Conservation (phyloP, 2,113 vertebrate genomes). For the Alaudala cheleensis region DNA sequence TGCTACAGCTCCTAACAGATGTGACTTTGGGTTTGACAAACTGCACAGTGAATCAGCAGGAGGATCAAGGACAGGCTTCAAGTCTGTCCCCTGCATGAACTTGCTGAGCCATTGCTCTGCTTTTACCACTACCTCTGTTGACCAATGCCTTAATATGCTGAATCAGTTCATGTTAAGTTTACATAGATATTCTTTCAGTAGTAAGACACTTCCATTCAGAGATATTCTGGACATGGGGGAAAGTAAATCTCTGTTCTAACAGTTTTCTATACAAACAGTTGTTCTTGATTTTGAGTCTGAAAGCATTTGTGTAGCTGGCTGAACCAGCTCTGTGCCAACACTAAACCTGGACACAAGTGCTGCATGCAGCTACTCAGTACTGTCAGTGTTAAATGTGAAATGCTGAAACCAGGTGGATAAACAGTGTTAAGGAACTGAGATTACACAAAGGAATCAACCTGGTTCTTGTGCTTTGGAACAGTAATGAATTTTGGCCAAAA, state of each 20-base stretch:
- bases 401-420: not conserved
- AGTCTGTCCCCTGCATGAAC: not conserved
- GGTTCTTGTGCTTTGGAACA: not conserved
- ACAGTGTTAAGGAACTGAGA: not conserved
- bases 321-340: not conserved
- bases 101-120: not conserved
- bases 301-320: not conserved
- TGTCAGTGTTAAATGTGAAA: not conserved
- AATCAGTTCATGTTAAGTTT: not conserved
- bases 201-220: not conserved
- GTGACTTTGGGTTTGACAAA: not conserved
- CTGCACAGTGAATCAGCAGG: conserved; percentile 23
- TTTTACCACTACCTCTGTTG: not conserved
- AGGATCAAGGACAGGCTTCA: not conserved
- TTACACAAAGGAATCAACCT: not conserved
- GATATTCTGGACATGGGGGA: not conserved
- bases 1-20: conserved; percentile 1
- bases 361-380: not conserved
- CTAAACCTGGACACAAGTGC: not conserved
- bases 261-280: not conserved
- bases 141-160: not conserved
- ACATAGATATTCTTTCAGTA: not conserved
- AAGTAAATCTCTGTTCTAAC: not conserved
- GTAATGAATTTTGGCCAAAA: not conserved
- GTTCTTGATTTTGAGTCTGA: not conserved